Percentiles rank a stretch among this genome's conserved stretches.
Conservation (phyloP, 2,888 invertebrate species). For the Nematopogon swammerdamellus region DNA sequence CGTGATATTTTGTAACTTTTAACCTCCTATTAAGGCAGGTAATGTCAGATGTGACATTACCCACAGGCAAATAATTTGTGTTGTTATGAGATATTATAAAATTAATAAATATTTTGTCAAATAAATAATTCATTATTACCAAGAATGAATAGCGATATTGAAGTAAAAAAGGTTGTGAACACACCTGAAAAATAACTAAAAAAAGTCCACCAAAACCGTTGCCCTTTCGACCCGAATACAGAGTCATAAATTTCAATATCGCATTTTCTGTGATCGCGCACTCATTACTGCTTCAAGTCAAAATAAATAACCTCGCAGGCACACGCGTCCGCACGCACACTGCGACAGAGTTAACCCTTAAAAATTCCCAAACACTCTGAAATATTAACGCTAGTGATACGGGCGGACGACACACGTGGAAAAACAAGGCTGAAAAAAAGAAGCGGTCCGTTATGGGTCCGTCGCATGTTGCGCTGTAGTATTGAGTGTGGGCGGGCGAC, state of each 20-base stretch:
- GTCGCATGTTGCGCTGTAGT: constrained; percentile 50
- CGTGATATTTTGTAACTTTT: too few species aligned
- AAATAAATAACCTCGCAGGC: neutral
- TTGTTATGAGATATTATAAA: too few species aligned
- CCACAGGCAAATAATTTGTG: too few species aligned
- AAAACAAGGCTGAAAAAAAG: constrained; percentile 50
- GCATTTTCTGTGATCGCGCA: neutral
- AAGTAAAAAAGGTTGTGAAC: too few species aligned
- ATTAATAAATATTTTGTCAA: too few species aligned
- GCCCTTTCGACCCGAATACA: neutral
- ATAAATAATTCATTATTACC: too few species aligned
- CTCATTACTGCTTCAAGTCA: neutral
- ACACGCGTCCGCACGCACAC: neutral
- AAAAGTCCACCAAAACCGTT: neutral
- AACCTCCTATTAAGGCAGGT: too few species aligned
- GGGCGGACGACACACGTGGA: constrained; percentile 35
- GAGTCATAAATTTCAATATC: neutral
- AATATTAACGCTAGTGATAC: constrained; percentile 47
- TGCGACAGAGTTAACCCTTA: constrained; percentile 42
- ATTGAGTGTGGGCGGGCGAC: constrained; percentile 49
- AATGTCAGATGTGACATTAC: too few species aligned
- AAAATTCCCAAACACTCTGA: constrained; percentile 33
- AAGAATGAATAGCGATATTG: too few species aligned
- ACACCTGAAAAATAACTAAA: too few species aligned
- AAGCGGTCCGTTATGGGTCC: constrained; percentile 39